Evolutionary conservation across 2,797 vertebrate species (phyloP), one percentile per base, ranked within the genome.

Genomic region (Phrynocephalus guinanensis): DNA sequence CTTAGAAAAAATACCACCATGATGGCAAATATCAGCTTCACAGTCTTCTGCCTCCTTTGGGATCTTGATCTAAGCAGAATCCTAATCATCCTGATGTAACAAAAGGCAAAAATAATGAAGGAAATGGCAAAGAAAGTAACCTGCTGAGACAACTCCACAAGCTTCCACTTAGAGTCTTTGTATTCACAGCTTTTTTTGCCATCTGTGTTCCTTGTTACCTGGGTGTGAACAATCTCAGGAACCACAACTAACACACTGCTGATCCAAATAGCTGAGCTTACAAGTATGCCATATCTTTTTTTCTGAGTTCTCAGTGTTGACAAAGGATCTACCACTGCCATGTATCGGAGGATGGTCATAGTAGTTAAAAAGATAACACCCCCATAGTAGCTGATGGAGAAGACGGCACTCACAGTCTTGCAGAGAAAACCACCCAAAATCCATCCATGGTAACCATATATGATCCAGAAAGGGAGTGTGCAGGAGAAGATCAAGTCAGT

Each of bases 401-500:
- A 99, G 75, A 98, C 0, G 71, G 97, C 97, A 68, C 82, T 97
- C 6, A 97, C 87, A 0, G 95, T 86, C 94, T 98, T 98, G 95
- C 99, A 99, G 3, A 96, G 89, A 26, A 87, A 8, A 8, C 97
- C 95, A 11, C 98, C 98, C 24, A 98, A 97, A 60, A 94, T 94
- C 98, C 98, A 99, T 52, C 95, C 96, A 1, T 94, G 77, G 70
- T 95, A 73, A 84, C 97, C 92, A 26, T 96, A 96, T 77, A 94
- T 89, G 67, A 96, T 94, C 98, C 97, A 98, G 92, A 99, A 97
- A 1, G 98, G 99, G 87, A 99, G 87, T 52, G 97, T 96, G 28
- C 95, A 88, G 2, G 98, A 98, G 95, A 99, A 99, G 38, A 98
- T 77, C 90, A 99, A 94, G 88, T 99, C 98, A 0, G 98, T 98